phyloP scores from a whole-genome alignment of 2,113 vertebrate species.

The Pseudorhombus dupliciocellatus region DNA sequence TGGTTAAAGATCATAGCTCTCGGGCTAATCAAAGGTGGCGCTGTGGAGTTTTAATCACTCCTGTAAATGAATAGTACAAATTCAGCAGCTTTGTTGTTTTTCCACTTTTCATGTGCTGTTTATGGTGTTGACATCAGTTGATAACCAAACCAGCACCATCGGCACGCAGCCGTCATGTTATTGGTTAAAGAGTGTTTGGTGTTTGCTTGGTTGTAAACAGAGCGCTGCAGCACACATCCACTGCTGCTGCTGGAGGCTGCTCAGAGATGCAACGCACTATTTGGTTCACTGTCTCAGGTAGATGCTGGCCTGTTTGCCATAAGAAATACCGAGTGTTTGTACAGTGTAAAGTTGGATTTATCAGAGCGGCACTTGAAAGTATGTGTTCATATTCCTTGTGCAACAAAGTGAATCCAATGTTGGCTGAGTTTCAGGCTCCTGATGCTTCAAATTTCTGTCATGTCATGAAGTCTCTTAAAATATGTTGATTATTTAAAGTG shows the following conservation, averaged over 20 bases:
- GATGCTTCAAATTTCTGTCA: not conserved
- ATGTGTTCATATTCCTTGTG: not conserved
- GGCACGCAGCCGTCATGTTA: not conserved
- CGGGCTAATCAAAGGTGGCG: too few relatives aligned
- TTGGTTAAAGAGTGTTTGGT: constrained; percentile 3
- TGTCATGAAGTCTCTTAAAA: not conserved
- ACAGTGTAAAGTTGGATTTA: not conserved
- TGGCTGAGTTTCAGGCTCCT: not conserved
- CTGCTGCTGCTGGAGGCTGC: constrained; percentile 18
- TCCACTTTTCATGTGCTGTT: not conserved
- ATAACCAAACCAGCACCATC: not conserved
- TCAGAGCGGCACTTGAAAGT: not conserved
- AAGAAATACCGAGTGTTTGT: not conserved
- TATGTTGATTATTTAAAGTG: constrained; percentile 1
- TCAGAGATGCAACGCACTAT: constrained; percentile 1
- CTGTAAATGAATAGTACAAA: too few relatives aligned
- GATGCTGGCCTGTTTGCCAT: not conserved
- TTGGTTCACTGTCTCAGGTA: constrained; percentile 4
- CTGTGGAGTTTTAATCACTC: not conserved
- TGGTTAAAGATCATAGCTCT: not conserved
- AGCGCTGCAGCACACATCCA: not conserved
- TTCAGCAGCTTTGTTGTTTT: too few relatives aligned
- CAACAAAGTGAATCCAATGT: not conserved
- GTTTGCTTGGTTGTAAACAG: constrained; percentile 21
- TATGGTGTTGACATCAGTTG: not conserved